Evolutionary conservation across 2,113 vertebrate species (phyloP).

Genomic region (Hiodon alosoides): DNA sequence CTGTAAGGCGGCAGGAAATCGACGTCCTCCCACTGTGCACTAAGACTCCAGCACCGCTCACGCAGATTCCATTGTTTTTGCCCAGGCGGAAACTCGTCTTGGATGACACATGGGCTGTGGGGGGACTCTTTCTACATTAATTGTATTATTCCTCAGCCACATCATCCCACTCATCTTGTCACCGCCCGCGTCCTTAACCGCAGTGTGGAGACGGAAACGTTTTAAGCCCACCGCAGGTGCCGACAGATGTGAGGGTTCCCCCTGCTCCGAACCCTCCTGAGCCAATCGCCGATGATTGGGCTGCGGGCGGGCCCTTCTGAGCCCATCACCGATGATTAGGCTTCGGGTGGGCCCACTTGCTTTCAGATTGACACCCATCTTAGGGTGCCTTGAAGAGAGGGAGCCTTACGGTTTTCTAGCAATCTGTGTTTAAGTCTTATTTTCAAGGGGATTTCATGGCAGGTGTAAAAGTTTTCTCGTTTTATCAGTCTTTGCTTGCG

Average conservation of each 20-base stretch:
- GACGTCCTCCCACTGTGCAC: background rate
- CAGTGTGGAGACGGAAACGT: background rate
- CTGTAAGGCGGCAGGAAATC: conserved; percentile 6
- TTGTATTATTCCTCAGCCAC: conserved; percentile 2
- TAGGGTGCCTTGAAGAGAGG: too few species aligned
- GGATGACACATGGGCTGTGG: background rate
- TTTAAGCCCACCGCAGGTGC: background rate
- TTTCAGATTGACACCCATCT: too few species aligned
- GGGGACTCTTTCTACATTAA: conserved; percentile 7
- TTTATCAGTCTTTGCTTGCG: background rate
- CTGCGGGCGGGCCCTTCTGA: too few species aligned
- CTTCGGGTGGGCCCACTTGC: too few species aligned
- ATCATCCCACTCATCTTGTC: background rate
- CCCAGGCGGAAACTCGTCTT: background rate
- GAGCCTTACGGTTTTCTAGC: too few species aligned
- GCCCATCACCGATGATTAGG: too few species aligned
- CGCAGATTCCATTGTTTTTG: background rate
- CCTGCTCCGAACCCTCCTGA: background rate
- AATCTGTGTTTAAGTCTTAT: too few species aligned
- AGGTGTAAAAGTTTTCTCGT: background rate
- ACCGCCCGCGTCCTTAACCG: background rate
- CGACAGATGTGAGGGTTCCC: background rate
- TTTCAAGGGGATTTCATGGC: too few species aligned
- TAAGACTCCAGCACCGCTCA: background rate
- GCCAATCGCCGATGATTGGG: background rate